Evolutionary conservation across 2,888 invertebrate species (phyloP).

Genomic region (Sphaerophoria taeniata): DNA sequence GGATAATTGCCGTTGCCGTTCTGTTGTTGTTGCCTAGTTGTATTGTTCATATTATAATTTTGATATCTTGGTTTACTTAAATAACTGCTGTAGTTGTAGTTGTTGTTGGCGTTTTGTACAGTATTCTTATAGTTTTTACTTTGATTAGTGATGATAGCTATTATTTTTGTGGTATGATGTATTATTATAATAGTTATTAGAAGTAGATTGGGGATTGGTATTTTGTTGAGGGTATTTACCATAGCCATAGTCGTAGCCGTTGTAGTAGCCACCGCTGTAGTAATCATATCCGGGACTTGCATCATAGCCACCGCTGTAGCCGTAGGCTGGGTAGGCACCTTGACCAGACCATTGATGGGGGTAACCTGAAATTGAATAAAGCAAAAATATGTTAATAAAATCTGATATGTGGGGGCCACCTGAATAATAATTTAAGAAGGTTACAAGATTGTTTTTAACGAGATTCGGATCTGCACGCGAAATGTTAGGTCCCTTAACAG

Average conservation of each 20-base stretch:
- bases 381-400: constrained; percentile 15
- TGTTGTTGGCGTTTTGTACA: constrained; percentile 71
- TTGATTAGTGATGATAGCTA: constrained; percentile 80
- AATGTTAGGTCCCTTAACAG: no score
- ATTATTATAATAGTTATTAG: constrained; percentile 81
- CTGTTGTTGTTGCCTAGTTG: constrained; percentile 51
- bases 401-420: no score
- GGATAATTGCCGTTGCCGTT: constrained; percentile 46
- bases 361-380: constrained; percentile 77
- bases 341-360: constrained; percentile 83
- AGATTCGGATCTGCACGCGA: no score
- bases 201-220: constrained; percentile 80
- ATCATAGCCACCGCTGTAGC: constrained; percentile 86
- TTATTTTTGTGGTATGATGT: constrained; percentile 82
- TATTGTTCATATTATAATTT: constrained; percentile 58
- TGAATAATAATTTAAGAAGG: no score
- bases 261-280: constrained; percentile 86
- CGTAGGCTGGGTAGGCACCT: constrained; percentile 88
- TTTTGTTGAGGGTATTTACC: constrained; percentile 82
- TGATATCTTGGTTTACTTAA: constrained; percentile 70
- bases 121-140: constrained; percentile 74
- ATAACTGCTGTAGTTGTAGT: constrained; percentile 67
- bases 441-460: no score
- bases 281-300: constrained; percentile 89
- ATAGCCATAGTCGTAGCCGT: constrained; percentile 88